phyloP scores from a whole-genome alignment of 2,888 invertebrate species.

The Phaedon cochleariae region DNA sequence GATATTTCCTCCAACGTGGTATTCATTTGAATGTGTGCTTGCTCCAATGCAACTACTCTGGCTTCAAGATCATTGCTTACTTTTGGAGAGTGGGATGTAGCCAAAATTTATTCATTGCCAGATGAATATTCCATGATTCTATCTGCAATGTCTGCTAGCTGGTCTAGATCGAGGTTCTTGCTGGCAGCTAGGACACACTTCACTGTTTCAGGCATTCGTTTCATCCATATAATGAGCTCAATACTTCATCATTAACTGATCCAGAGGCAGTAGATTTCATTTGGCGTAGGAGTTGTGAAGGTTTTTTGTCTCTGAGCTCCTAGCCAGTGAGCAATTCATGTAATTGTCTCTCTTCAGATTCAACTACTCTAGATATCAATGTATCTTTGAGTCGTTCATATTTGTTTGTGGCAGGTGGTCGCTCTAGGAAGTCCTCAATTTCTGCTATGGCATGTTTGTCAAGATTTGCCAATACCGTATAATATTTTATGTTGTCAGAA shows the following conservation, averaged over 20 bases:
- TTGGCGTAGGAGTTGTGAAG: conserved; percentile 32
- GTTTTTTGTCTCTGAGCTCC: conserved; percentile 37
- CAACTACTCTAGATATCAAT: conserved; percentile 18
- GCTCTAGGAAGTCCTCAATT: background rate
- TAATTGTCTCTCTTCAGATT: conserved; percentile 30
- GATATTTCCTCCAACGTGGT: background rate
- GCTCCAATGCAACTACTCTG: background rate
- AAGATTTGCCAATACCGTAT: background rate
- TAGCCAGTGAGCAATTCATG: conserved; percentile 32
- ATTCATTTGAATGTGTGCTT: background rate
- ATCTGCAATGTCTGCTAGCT: conserved; percentile 7
- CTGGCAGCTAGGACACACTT: conserved; percentile 7
- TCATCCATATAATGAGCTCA: conserved; percentile 29
- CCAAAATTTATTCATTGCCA: background rate
- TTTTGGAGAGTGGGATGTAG: background rate
- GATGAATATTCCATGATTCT: background rate
- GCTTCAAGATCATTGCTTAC: background rate
- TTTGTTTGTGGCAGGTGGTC: background rate
- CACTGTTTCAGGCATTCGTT: conserved; percentile 22
- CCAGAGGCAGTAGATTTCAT: conserved; percentile 26
- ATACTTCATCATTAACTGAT: conserved; percentile 24
- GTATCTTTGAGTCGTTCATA: conserved; percentile 19
- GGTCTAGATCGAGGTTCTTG: background rate
- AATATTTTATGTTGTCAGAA: conserved; percentile 8
- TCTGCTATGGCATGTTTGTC: conserved; percentile 11